Evolutionary conservation across 2,113 vertebrate genomes (phyloP), one percentile per base, ranked within the genome.

Genomic region (Prionailurus bengalensis): DNA sequence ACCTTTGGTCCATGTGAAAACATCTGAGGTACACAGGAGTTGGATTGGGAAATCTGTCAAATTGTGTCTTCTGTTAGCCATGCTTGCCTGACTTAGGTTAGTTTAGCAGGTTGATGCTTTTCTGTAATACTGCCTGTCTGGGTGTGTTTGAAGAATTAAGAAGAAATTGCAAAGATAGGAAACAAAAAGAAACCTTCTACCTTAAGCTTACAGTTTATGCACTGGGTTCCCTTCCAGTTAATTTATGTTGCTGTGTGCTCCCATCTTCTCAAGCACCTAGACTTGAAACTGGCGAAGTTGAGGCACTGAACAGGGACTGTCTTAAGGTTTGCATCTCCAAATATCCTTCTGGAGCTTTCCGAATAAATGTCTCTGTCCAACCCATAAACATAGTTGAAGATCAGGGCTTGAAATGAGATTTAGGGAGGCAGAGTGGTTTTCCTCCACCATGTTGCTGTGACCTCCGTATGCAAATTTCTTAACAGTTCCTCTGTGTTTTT

Each of bases 401-500:
- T 78, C 65, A 86, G 71, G 85, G 53, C 36, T 93, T 93, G 74
- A 73, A 82, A 33, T 2, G 51, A 29, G 51, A 78, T 4, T 81
- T 89, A 68, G 11, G 11, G 68, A 93, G 51, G 14, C 36, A 91
- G 36, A 81, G 58, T 91, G 17, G 23, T n/a, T 87, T 96, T 95
- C 21, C 5, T 84, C 29, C 11, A 65, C 31, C 19, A 31, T 3
- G 51, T 78, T 89, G 3, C 5, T 53, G 33, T 88, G 63, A 68
- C 39, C 80, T 95, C 25, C 58, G 61, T 45, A 91, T n/a, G 45
- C 51, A 82, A 8, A 66, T 86, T 8, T 91, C 61, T 89, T 55
- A 81, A 93, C 1, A 17, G 3, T 78, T 65, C 73, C 21, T 61
- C 58, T 23, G 58, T 23, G 23, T 71, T 4, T 42, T 19, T 15